Base-by-base conservation (phyloP, 2,888 invertebrate species). In the Masnerella sp. region DNA sequence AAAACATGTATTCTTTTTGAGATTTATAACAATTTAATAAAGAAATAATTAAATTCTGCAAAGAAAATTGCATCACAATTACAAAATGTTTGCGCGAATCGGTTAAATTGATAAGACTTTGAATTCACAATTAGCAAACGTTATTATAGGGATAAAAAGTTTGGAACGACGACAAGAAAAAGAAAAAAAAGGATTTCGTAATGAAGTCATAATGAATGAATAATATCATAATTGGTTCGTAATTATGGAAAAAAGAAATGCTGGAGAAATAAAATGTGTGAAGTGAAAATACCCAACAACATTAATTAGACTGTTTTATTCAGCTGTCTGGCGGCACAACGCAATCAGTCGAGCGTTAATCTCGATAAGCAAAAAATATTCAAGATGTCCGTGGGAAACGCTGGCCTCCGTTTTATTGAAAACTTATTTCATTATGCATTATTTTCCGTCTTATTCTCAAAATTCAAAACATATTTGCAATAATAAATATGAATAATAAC, bases 291-390 rank as follows among this genome's bases (percentile, higher is more conserved):
- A 34, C 30, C 40, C 36, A 40, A 28, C 61, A 20, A 32, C 40
- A 61, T 61, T 61, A 61, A 61, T 61, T 49, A 61, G 61, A 38
- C 49, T 38, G 61, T 61, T 61, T 49, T 49, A 49, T 49, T 61
- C 61, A 49, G 17, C 45, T 38, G 38, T 40, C 49, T 61, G 49
- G 40, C 49, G 32, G 61, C 38, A 49, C 61, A 61, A 30, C 28
- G 61, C 32, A 49, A 49, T 61, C 61, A 36, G 61, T 61, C 61
- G 61, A 61, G 61, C 61, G 61, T 40, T 47, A 61, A 49, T 61
- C 61, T 49, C 61, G 49, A 49, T 49, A 30, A 61, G 61, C 61
- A 61, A 61, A 61, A 61, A 61, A 61, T 49, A 61, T 49, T 40
- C 49, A 49, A 61, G 61, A 61, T 61, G 61, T 49, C 36, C 61